Evolutionary conservation across 2,888 invertebrate genomes (phyloP), one percentile per base, ranked within the genome.

Genomic region (Ethmia dodecea): DNA sequence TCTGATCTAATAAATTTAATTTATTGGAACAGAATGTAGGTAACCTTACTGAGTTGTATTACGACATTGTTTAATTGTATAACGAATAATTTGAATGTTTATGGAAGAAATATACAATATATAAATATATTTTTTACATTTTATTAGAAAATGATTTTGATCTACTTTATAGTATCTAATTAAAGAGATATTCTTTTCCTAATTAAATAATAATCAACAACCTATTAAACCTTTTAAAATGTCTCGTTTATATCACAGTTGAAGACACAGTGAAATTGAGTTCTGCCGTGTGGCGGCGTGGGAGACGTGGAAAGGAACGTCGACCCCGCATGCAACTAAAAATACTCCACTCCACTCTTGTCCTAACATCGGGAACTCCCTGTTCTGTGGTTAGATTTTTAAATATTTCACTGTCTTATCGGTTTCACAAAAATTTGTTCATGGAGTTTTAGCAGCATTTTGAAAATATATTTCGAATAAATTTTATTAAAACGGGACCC

Each of bases 311-410:
- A n/a, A 41, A 58, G 75, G 79, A 72, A 71, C 83, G 56, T 78
- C 81, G 83, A 84, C 83, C 83, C 83, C 80, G 75, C 63, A 55
- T 61, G 64, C 60, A 57, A 66, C 83, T 84, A 84, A 79, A 79
- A 84, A 84, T 84, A 42, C 35, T 29, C 35, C 6, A 11, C 22
- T 33, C 18, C 11, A 31, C 26, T 22, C 14, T 31, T 10, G 25
- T 25, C 28, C 32, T 22, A 25, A 20, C 47, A 44, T 58, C 47
- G 52, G 54, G 55, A 55, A 55, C 55, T 55, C 55, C 52, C 49
- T 52, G 42, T 10, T 12, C 16, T 5, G 26, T 26, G 10, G 10
- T 6, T 10, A 12, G 11, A 11, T 26, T 26, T 10, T 26, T n/a
- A 26, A 2, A 26, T 22, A n/a, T 22, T 8, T n/a, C 22, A n/a